These are phyloP conservation scores for Onychostoma macrolepis DNA, from an alignment of 2,113 vertebrate species.

Conservation along the genomic window DNA sequence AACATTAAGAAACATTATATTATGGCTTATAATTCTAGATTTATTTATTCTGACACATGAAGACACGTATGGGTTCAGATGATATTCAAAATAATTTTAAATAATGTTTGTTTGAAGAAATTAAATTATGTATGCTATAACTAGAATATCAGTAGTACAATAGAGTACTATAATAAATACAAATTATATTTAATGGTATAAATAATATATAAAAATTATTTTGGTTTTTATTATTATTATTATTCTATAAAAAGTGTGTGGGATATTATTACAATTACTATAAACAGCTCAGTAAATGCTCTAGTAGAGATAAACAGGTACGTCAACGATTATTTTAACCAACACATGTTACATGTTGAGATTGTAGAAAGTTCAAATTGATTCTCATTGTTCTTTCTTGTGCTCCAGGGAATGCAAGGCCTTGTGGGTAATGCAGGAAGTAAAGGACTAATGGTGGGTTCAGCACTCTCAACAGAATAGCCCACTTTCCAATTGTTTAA, in stretches of 20 bases:
- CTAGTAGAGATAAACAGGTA: neutral
- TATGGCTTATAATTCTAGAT: neutral
- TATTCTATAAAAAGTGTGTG: neutral
- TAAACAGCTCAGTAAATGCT: neutral
- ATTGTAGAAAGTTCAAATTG: neutral
- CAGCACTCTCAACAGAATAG: neutral
- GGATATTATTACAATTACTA: neutral
- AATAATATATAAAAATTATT: neutral
- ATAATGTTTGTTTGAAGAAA: neutral
- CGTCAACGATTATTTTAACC: neutral
- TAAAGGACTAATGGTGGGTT: slow-evolving; percentile 77
- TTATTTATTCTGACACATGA: neutral
- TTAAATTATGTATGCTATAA: neutral
- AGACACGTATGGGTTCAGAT: neutral
- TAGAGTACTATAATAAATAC: neutral
- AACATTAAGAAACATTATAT: neutral
- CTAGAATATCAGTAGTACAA: neutral
- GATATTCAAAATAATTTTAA: neutral
- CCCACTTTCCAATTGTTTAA: neutral
- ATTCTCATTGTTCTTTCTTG: slow-evolving; percentile 45
- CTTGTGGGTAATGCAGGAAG: slow-evolving; percentile 69
- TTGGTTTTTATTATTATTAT: neutral
- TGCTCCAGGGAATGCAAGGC: slow-evolving; percentile 78
- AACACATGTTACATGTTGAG: neutral
- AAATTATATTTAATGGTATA: neutral